These are phyloP conservation scores for Sternotherus odoratus DNA, from an alignment of 2,797 vertebrate genomes.

Conservation along the genomic window DNA sequence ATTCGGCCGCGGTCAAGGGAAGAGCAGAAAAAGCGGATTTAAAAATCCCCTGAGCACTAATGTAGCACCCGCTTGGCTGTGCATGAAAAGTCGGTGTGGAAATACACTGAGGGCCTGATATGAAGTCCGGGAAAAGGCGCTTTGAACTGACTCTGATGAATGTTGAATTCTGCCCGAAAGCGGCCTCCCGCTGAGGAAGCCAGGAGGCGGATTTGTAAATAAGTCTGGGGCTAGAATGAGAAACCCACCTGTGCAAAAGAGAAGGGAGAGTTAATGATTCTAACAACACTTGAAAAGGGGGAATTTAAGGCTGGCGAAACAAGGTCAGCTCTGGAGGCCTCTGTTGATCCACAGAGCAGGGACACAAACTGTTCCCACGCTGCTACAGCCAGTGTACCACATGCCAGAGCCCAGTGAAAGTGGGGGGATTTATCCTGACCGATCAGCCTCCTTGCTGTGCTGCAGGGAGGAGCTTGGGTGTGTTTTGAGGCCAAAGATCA, in stretches of 20 bases:
- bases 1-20: background rate
- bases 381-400: background rate
- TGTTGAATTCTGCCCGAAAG: background rate
- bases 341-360: background rate
- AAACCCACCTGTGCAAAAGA: background rate
- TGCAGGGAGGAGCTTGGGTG: accelerated
- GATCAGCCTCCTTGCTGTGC: no score
- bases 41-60: background rate
- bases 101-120: background rate
- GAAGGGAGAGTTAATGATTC: background rate
- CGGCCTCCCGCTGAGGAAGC: background rate
- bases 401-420: accelerated
- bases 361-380: background rate
- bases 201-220: background rate
- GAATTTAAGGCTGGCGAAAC: background rate
- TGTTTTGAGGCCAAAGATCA: background rate
- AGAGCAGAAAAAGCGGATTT: background rate
- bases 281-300: background rate
- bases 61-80: background rate
- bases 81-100: background rate
- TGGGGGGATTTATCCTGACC: accelerated
- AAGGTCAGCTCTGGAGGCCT: background rate
- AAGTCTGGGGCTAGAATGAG: background rate
- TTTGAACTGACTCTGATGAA: background rate
- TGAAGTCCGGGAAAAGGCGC: background rate